These are phyloP conservation scores for Megastigmus dorsalis DNA, from an alignment of 2,888 invertebrate genomes.

Conservation along the genomic window DNA sequence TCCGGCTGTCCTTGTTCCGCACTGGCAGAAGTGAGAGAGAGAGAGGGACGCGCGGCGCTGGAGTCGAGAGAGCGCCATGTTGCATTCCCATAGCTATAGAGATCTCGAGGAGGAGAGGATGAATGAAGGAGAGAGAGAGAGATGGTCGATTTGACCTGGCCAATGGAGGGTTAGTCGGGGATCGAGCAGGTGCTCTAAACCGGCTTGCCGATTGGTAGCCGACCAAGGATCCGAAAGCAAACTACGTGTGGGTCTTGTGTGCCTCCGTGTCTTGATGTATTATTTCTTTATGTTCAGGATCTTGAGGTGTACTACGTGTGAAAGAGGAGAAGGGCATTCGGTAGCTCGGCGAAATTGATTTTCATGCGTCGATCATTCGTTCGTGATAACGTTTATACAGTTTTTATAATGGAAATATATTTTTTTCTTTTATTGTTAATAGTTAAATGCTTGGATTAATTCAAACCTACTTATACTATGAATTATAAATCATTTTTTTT, in stretches of 20 bases:
- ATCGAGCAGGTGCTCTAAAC: background rate
- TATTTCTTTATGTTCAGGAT: too few species aligned
- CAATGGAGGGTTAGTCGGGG: background rate
- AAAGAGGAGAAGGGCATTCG: too few species aligned
- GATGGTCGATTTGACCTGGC: background rate
- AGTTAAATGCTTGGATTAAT: too few species aligned
- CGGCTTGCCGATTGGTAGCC: background rate
- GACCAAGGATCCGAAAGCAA: background rate
- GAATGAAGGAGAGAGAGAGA: background rate
- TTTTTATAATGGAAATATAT: too few species aligned
- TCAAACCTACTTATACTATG: too few species aligned
- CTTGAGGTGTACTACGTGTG: too few species aligned
- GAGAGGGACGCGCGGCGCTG: conserved; percentile 36
- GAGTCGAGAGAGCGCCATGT: conserved; percentile 32
- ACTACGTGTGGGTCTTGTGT: background rate
- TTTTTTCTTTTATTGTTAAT: too few species aligned
- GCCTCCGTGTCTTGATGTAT: background rate
- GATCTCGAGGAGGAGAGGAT: background rate
- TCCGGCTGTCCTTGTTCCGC: background rate
- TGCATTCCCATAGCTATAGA: conserved; percentile 32
- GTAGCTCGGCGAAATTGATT: too few species aligned
- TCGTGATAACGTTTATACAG: too few species aligned
- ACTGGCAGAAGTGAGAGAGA: background rate
- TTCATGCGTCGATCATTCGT: too few species aligned
- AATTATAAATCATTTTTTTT: too few species aligned